Percentiles rank a stretch among this genome's conserved stretches.
phyloP scores from a whole-genome alignment of 2,888 invertebrate species.

The Thysanoteuthis rhombus region DNA sequence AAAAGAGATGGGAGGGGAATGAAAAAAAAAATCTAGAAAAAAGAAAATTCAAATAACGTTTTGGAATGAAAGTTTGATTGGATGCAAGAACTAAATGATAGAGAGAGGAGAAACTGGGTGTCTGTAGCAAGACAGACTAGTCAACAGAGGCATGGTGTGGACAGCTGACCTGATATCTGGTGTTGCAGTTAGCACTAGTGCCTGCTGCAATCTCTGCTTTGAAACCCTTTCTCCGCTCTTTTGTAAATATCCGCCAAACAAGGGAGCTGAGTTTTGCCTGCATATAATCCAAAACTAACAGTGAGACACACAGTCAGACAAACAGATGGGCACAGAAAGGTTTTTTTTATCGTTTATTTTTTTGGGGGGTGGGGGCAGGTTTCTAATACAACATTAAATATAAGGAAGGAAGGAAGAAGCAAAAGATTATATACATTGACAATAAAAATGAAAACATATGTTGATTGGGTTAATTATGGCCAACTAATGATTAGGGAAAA shows the following conservation, averaged over 20 bases:
- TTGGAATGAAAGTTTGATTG: background rate
- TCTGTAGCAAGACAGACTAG: background rate
- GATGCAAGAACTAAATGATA: conserved; percentile 12
- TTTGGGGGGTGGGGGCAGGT: background rate
- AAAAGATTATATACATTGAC: background rate
- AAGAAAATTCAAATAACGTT: background rate
- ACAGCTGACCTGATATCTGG: conserved; percentile 27
- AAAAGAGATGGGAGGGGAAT: background rate
- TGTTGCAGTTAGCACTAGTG: conserved; percentile 1
- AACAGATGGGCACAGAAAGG: background rate
- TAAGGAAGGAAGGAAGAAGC: background rate
- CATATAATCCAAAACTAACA: conserved; percentile 26
- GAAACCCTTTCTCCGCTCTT: conserved; percentile 25
- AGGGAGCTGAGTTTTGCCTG: conserved; percentile 29
- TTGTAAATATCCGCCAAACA: conserved; percentile 30
- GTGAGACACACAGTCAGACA: background rate
- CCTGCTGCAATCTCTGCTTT: conserved; percentile 25
- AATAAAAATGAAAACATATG: background rate
- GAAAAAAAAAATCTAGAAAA: background rate
- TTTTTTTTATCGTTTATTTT: background rate
- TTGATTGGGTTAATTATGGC: background rate
- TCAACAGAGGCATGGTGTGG: background rate
- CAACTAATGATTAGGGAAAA: background rate
- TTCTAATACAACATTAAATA: background rate
- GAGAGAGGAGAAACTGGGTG: background rate